These are phyloP conservation scores for Hyperopisus bebe DNA, from an alignment of 2,113 vertebrate genomes.

Conservation along the genomic window DNA sequence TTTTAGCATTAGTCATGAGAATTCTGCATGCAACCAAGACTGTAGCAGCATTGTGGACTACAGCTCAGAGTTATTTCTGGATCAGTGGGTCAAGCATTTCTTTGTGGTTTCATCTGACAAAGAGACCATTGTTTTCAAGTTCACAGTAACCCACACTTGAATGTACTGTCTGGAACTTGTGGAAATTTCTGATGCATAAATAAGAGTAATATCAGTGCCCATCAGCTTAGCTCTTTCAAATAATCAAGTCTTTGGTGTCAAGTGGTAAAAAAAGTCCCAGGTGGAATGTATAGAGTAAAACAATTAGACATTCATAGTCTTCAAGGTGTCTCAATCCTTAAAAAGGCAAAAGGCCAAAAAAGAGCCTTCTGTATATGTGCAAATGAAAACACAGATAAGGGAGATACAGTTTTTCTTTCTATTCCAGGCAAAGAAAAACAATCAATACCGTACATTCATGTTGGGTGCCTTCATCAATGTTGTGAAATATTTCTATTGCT, in stretches of 20 bases:
- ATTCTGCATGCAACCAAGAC: not conserved
- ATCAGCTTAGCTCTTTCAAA: not conserved
- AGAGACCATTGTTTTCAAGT: not conserved
- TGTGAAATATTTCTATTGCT: not conserved
- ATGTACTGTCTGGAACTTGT: not conserved
- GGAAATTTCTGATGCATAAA: constrained; percentile 11
- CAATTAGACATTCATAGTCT: not conserved
- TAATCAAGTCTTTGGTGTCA: not conserved
- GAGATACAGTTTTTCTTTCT: not conserved
- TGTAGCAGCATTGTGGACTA: not conserved
- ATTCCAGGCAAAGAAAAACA: not conserved
- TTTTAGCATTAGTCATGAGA: not conserved
- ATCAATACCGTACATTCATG: not conserved
- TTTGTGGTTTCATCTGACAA: not conserved
- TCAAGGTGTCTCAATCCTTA: not conserved
- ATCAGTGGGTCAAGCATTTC: not conserved
- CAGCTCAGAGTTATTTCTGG: not conserved
- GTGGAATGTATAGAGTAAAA: not conserved
- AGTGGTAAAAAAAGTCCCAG: not conserved
- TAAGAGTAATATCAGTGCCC: not conserved
- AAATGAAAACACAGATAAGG: not conserved
- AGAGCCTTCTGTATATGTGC: not conserved
- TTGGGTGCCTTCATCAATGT: not conserved
- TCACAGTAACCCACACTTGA: not conserved
- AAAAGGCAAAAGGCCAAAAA: not conserved